Percentiles rank a stretch among this genome's conserved stretches.
Conservation (phyloP, 2,888 invertebrate species). For the Trisateles emortualis region DNA sequence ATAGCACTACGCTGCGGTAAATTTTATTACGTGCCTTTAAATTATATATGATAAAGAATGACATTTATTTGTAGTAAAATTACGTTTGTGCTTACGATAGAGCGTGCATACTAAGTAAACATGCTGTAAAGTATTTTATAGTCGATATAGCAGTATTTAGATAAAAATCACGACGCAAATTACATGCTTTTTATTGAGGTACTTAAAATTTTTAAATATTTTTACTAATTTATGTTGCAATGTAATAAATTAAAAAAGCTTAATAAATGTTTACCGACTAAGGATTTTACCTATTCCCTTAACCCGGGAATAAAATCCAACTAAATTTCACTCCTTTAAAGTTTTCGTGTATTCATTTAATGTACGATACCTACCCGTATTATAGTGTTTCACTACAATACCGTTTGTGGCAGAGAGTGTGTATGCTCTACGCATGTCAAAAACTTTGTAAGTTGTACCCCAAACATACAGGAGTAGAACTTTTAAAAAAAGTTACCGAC, state of each 20-base stretch:
- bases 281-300: no score
- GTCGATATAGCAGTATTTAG: neutral
- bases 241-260: neutral
- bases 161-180: neutral
- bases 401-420: no score
- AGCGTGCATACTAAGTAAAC: slow-evolving; percentile 13
- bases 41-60: slow-evolving; percentile 20
- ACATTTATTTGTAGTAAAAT: slow-evolving; percentile 19
- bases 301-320: no score
- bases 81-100: slow-evolving; percentile 9
- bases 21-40: slow-evolving; percentile 29
- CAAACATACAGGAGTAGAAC: no score
- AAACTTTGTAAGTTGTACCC: no score
- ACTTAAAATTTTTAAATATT: neutral
- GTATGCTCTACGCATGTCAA: no score
- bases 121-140: slow-evolving; percentile 12
- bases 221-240: neutral
- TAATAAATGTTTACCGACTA: no score
- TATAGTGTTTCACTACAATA: no score
- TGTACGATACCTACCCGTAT: no score
- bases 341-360: no score
- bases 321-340: no score
- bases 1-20: slow-evolving; percentile 6
- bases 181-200: neutral
- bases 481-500: no score